Evolutionary conservation across 2,797 vertebrate genomes (phyloP).

Genomic region (Alectoris magna): DNA sequence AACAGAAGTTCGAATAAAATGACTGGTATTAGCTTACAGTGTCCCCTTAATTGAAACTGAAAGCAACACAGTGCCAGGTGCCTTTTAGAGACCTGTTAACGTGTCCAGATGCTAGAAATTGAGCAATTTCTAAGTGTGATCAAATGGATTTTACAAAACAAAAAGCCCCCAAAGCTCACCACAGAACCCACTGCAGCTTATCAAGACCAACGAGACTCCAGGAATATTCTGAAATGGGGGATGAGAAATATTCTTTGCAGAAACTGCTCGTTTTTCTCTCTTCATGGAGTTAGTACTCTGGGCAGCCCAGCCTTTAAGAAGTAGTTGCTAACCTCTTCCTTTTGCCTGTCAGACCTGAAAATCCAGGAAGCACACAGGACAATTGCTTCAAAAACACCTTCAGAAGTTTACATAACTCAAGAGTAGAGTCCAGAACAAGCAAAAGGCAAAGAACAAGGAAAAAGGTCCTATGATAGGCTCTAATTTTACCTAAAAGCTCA

Average conservation of each 20-base stretch:
- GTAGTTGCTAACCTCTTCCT: background rate
- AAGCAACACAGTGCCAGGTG: background rate
- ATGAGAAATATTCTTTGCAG: background rate
- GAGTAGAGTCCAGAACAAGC: background rate
- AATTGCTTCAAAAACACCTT: background rate
- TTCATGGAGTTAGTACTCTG: background rate
- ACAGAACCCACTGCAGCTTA: background rate
- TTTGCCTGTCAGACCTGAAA: background rate
- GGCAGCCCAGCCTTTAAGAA: background rate
- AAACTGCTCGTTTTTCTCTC: background rate
- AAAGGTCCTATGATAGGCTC: background rate
- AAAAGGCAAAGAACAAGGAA: background rate
- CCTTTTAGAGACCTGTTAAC: background rate
- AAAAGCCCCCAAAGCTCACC: accelerated
- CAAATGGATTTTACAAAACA: background rate
- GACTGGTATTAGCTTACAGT: accelerated
- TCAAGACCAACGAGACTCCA: background rate
- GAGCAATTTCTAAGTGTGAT: background rate
- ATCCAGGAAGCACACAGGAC: background rate
- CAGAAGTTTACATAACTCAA: background rate
- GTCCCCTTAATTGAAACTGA: background rate
- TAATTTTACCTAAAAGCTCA: background rate
- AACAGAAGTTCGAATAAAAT: background rate
- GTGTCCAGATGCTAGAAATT: background rate
- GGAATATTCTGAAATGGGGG: background rate